Evolutionary conservation across 2,797 vertebrate genomes (phyloP).

Genomic region (Potorous gilbertii): DNA sequence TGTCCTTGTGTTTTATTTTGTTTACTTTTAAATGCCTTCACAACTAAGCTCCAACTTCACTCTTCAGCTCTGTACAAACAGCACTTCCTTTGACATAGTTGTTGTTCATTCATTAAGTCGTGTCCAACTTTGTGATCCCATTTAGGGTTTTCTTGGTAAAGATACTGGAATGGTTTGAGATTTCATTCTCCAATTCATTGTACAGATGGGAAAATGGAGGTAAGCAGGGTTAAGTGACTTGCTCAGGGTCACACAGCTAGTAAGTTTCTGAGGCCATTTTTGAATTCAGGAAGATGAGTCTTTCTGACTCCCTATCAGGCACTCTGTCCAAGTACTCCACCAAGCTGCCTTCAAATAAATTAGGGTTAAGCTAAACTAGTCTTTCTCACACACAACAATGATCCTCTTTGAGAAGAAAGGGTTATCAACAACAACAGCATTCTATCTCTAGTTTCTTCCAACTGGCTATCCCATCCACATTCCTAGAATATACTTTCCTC

Average conservation of each 20-base stretch:
- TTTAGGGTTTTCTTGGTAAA: not conserved
- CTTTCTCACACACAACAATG: not conserved
- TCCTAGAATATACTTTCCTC: not conserved
- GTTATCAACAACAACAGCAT: not conserved
- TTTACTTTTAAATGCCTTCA: not conserved
- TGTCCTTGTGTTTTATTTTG: not conserved
- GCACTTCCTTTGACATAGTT: not conserved
- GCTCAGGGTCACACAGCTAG: not conserved
- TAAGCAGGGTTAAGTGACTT: not conserved
- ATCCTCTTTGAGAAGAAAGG: not conserved
- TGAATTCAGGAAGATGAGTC: not conserved
- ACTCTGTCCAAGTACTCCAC: not conserved
- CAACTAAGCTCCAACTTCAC: not conserved
- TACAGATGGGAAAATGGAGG: not conserved
- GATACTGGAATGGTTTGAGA: not conserved
- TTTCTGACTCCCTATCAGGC: not conserved
- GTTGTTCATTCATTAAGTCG: not conserved
- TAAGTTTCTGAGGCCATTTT: not conserved
- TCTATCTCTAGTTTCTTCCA: not conserved
- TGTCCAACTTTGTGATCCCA: not conserved
- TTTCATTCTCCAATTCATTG: not conserved
- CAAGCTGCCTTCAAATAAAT: not conserved
- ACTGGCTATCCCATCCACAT: not conserved
- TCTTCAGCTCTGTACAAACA: not conserved
- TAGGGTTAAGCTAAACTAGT: not conserved